Evolutionary conservation across 2,797 vertebrate genomes (phyloP), one percentile per base, ranked within the genome.

Genomic region (Loris lydekkerianus): DNA sequence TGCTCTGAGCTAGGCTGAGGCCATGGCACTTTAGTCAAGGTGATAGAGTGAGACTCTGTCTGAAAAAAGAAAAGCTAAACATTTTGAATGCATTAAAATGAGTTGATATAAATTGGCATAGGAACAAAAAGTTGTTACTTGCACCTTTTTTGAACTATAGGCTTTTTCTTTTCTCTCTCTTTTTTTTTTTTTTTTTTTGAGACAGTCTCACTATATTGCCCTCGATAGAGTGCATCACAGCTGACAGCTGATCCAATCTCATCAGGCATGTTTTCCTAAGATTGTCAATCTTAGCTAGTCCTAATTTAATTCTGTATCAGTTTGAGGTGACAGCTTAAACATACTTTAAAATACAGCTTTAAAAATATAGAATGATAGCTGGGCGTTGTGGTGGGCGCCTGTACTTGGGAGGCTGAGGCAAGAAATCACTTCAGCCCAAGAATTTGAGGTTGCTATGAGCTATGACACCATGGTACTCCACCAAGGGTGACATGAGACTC

Each of bases 121-220:
- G 91, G 60, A 85, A 84, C 20, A 94, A 53, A 94, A 58, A 77
- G 56, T 91, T 86, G 40, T 69, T 86, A 53, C 18, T 91, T 77
- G 43, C 4, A 2, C n/a, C 27, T 78, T 75, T 61, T 61, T 78
- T 49, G n/a, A 91, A 11, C 53, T 70, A 20, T 40, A 10, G 49
- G 14, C 37, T 69, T 91, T 27, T 63, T 75, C 61, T 72, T 86
- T 15, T 17, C 84, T 40, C 40, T 40, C 40, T 40, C 40, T 40
- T 40, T 34, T 63, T 65, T 31, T 25, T 63, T 25, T 63, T 63
- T 46, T 9, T 46, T 46, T 46, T 49, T 49, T 49, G 49, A 49
- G 49, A 49, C 49, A 49, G 49, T 49, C 49, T 49, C 13, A 49
- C 49, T 49, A 49, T 14, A 2, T 49, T 14, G 13, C 13, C 49